Conservation (phyloP, 2,797 vertebrate species). For the Rhinophrynus dorsalis region DNA sequence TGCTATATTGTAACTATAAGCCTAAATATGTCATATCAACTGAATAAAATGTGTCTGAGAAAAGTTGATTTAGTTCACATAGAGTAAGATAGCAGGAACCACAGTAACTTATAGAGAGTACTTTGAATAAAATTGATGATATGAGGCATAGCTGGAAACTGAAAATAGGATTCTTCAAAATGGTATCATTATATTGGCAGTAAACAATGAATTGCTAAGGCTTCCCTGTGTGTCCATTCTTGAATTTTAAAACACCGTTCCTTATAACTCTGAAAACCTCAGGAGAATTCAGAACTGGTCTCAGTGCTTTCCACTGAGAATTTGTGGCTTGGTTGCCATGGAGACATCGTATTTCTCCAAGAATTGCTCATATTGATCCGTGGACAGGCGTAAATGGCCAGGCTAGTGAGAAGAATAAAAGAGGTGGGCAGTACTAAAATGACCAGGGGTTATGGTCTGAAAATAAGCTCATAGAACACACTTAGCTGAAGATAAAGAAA, state of each 20-base stretch:
- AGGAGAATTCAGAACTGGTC: constrained; percentile 74
- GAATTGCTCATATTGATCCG: constrained; percentile 98
- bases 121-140: constrained; percentile 34
- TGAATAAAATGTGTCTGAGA: not conserved
- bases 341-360: constrained; percentile 94
- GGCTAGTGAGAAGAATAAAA: constrained; percentile 84
- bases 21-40: no score
- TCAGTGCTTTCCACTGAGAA: constrained; percentile 81
- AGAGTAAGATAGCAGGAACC: not conserved
- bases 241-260: constrained; percentile 76
- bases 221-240: constrained; percentile 69
- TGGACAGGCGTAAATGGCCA: constrained; percentile 91
- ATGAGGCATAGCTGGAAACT: not conserved
- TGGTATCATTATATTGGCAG: constrained; percentile 70
- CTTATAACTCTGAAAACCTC: constrained; percentile 74
- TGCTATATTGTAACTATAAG: no score
- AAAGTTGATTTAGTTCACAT: not conserved
- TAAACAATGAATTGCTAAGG: constrained; percentile 72
- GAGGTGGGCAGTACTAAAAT: constrained; percentile 72
- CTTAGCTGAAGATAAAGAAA: constrained; percentile 65
- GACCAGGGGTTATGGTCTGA: constrained; percentile 74
- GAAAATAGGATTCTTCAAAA: constrained; percentile 50
- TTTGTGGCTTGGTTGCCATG: constrained; percentile 96
- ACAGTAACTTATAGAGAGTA: not conserved
- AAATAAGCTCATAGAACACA: constrained; percentile 74